These are phyloP conservation scores for Oophaga pumilio DNA, from an alignment of 2,113 vertebrate genomes.

Conservation along the genomic window DNA sequence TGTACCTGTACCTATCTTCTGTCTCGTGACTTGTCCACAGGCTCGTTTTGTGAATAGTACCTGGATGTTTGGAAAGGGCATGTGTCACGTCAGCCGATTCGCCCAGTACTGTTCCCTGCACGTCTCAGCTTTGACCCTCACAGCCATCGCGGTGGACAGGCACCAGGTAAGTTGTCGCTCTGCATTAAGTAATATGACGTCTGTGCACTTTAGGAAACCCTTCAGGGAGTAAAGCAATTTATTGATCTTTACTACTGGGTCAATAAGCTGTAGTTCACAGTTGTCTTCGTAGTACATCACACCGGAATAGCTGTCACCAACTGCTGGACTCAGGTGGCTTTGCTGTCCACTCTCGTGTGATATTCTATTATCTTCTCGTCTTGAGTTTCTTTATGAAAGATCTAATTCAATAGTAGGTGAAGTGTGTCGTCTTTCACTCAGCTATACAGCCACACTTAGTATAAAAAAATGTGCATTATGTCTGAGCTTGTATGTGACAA, in stretches of 20 bases:
- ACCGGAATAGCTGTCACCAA: not conserved
- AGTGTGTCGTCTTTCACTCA: too few relatives aligned
- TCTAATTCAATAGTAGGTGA: not conserved
- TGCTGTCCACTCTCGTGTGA: not conserved
- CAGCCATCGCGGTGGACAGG: slow-evolving; percentile 89
- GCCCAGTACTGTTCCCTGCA: slow-evolving; percentile 94
- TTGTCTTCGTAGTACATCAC: not conserved
- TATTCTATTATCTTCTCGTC: not conserved
- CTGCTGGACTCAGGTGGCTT: not conserved
- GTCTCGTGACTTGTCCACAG: slow-evolving; percentile 65
- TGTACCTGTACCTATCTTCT: not conserved
- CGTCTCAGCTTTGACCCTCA: slow-evolving; percentile 89
- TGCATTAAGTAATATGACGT: not conserved
- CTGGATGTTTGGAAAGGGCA: slow-evolving; percentile 89
- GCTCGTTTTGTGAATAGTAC: slow-evolving; percentile 92
- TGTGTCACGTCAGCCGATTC: slow-evolving; percentile 95
- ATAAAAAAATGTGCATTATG: not conserved
- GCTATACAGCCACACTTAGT: not conserved
- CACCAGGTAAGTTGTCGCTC: slow-evolving; percentile 79
- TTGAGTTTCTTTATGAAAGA: not conserved
- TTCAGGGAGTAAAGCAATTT: not conserved
- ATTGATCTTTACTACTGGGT: not conserved
- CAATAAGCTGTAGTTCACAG: not conserved
- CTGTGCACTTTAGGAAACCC: not conserved
- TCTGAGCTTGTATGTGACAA: not conserved